Evolutionary conservation across 1,140 invertebrate species (phyloP), one percentile per base, ranked within the genome.

Genomic region (Oscheius sp.): DNA sequence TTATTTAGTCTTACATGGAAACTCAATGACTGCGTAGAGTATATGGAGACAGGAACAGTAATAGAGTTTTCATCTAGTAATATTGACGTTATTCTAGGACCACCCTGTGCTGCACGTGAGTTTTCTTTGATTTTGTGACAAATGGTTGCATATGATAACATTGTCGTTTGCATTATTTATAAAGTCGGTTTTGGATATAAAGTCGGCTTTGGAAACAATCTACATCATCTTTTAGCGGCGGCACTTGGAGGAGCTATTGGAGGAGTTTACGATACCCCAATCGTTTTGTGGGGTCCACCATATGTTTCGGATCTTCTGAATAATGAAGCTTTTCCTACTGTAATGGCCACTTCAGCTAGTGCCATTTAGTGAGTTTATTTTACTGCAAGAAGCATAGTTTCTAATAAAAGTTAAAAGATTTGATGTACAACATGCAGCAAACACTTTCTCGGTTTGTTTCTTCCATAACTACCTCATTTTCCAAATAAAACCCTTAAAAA

Each of bases 271-370:
- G 78, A 80, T 49, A 65, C 77, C 20, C 79, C 79, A 0, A 52
- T 80, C 2, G 46, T 75, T 2, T 35, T 80, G 3, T 80, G 79
- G 79, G 79, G 79, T 20, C 63, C 75, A 0, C 68, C 66, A 23
- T 75, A 76, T 46, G 68, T 52, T 38, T 49, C 76, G 2, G 52
- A 55, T 64, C 46, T 77, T 34, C 18, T 69, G 1, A 45, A 77
- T 55, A 32, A 42, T 13, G 28, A 23, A 15, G 36, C 64, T 23
- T 76, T 52, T 63, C 76, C 76, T n/a, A 76, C 77, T 7, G 62
- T 73, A 28, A 64, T 78, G 15, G 66, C 62, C 2, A 73, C 71
- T 31, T 65, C 77, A 10, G 65, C 62, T 10, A 73, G 63, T 59
- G 52, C 77, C 34, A 7, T 42, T 15, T 65, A 72, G 74, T 78